phyloP scores from a whole-genome alignment of 2,888 invertebrate species.

The Myopa testacea region DNA sequence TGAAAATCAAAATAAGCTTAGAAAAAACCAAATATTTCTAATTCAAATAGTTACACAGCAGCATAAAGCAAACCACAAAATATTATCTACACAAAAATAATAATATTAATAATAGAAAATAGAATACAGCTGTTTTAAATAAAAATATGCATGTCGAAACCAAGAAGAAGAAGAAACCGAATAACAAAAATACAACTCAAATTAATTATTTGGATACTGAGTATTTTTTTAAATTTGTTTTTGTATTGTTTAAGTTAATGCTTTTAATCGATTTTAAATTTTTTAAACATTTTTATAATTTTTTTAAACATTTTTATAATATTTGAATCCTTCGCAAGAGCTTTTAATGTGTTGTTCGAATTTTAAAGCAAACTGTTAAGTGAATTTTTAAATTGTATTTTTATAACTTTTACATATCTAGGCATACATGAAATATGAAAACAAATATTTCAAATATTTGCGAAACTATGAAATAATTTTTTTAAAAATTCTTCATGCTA shows the following conservation, averaged over 20 bases:
- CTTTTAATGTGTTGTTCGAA: conserved; percentile 35
- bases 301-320: not conserved
- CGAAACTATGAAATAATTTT: conserved; percentile 47
- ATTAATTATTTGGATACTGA: not conserved
- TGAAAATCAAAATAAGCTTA: too few relatives aligned
- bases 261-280: conserved; percentile 7
- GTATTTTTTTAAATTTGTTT: conserved; percentile 33
- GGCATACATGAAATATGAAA: not conserved
- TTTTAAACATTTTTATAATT: conserved; percentile 30
- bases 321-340: conserved; percentile 26
- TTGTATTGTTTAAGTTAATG: conserved; percentile 18
- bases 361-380: conserved; percentile 14
- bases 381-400: conserved; percentile 22
- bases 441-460: not conserved
- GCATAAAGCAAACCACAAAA: too few relatives aligned
- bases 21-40: too few relatives aligned
- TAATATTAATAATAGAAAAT: too few relatives aligned
- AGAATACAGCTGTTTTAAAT: not conserved
- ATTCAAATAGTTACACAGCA: too few relatives aligned
- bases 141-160: not conserved
- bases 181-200: not conserved
- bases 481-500: conserved; percentile 42
- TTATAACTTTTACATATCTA: not conserved
- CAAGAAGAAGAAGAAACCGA: not conserved
- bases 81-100: too few relatives aligned